Conservation (phyloP, 1,140 invertebrate genomes). For the Drosophila nannoptera region DNA sequence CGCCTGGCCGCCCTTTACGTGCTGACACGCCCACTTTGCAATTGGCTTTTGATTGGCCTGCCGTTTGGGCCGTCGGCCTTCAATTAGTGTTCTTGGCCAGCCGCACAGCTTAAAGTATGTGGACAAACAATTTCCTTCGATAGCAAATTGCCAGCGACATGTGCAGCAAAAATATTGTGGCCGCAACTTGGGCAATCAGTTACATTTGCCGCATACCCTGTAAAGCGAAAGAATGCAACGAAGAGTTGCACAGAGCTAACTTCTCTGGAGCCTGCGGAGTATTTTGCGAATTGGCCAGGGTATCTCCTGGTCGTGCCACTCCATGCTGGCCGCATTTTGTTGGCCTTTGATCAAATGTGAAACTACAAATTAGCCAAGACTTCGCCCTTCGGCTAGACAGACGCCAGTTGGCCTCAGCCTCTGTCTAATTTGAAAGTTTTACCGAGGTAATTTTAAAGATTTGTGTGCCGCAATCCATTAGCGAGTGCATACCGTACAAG, state of each 20-base stretch:
- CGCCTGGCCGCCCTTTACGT: conserved; percentile 12
- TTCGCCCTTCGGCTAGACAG: conserved; percentile 36
- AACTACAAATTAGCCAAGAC: conserved; percentile 71
- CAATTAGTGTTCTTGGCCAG: conserved; percentile 60
- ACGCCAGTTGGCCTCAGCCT: conserved; percentile 41
- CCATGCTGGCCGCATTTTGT: conserved; percentile 27
- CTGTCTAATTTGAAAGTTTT: conserved; percentile 66
- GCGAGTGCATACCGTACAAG: conserved; percentile 28
- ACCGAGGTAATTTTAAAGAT: conserved; percentile 73
- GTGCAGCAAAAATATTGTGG: conserved; percentile 35
- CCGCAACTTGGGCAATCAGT: conserved; percentile 41
- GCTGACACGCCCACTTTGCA: conserved; percentile 28
- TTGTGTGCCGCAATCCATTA: conserved; percentile 76
- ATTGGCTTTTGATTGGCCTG: conserved; percentile 13
- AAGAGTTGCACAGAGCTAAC: no score
- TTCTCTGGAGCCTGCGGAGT: no score
- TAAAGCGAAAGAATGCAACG: neutral
- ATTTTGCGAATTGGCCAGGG: conserved; percentile 3
- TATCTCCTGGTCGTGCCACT: conserved; percentile 3
- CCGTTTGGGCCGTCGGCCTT: conserved; percentile 45
- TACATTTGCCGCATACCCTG: conserved; percentile 17
- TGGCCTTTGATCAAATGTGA: conserved; percentile 74
- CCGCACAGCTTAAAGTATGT: conserved; percentile 49
- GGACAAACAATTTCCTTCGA: conserved; percentile 56
- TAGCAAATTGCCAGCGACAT: conserved; percentile 63